Percentiles rank a stretch among this genome's conserved stretches.
phyloP scores from a whole-genome alignment of 2,797 vertebrate genomes.

The Spheniscus humboldti region DNA sequence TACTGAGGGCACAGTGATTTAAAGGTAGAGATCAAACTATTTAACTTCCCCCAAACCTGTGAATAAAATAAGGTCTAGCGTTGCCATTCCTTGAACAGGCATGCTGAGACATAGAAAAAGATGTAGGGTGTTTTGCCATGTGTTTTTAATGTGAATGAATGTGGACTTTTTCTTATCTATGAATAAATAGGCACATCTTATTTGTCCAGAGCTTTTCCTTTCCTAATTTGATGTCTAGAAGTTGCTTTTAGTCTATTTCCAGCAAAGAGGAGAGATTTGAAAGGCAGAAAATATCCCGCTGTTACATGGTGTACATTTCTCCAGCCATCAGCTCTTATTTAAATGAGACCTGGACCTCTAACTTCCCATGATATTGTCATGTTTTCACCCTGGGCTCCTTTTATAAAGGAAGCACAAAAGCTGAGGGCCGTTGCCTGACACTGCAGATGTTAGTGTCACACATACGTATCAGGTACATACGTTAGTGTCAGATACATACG shows the following conservation, averaged over 20 bases:
- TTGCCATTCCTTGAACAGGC: neutral
- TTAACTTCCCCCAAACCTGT: neutral
- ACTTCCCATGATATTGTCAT: neutral
- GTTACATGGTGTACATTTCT: accelerated
- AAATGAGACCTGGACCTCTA: neutral
- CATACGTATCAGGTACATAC: too few relatives aligned
- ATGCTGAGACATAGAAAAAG: too few relatives aligned
- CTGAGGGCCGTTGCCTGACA: accelerated
- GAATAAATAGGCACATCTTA: neutral
- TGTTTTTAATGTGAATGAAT: neutral
- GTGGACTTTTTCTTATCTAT: neutral
- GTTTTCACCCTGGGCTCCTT: neutral
- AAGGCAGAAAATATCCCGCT: neutral
- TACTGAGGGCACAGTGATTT: neutral
- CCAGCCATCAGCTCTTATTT: neutral
- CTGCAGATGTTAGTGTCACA: neutral
- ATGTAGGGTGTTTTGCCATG: neutral
- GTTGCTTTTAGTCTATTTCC: neutral
- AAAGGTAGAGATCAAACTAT: neutral
- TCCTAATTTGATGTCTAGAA: neutral
- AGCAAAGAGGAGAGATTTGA: neutral
- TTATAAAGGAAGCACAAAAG: neutral
- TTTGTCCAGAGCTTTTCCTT: neutral
- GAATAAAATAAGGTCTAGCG: neutral
- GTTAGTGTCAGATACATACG: too few relatives aligned